phyloP scores from a whole-genome alignment of 2,113 vertebrate species.

The Myotis brandtii region DNA sequence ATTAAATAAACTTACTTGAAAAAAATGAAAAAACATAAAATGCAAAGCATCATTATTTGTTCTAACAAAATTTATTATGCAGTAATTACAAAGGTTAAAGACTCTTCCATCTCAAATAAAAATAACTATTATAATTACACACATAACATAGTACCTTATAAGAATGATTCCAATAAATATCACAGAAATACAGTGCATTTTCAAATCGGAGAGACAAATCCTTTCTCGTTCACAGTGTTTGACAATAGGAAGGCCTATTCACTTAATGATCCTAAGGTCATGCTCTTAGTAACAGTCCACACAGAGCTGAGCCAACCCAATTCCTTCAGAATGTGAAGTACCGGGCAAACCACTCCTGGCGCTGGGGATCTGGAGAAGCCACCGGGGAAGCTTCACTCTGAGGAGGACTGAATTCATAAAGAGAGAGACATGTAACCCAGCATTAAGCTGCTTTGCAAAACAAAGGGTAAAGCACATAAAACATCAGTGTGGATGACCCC shows the following conservation, averaged over 20 bases:
- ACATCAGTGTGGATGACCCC: constrained; percentile 48
- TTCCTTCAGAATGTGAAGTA: constrained; percentile 98
- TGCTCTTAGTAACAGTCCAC: constrained; percentile 90
- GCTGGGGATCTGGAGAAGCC: constrained; percentile 94
- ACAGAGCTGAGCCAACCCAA: constrained; percentile 80
- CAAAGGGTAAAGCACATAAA: constrained; percentile 53
- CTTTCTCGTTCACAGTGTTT: constrained; percentile 89
- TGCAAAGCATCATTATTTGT: constrained; percentile 85
- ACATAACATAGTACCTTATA: constrained; percentile 85
- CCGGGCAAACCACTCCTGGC: constrained; percentile 98
- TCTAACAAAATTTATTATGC: constrained; percentile 97
- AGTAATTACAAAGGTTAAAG: constrained; percentile 95
- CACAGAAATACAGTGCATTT: constrained; percentile 87
- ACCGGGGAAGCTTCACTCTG: constrained; percentile 93
- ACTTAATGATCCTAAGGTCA: constrained; percentile 87
- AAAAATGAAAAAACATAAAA: constrained; percentile 81
- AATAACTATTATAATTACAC: constrained; percentile 88
- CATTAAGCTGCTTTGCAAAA: constrained; percentile 57
- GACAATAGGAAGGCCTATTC: constrained; percentile 84
- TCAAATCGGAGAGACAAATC: constrained; percentile 85
- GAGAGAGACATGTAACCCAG: constrained; percentile 81
- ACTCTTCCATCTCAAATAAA: constrained; percentile 92
- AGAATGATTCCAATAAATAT: constrained; percentile 84
- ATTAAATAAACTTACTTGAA: constrained; percentile 76
- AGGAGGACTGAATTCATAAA: constrained; percentile 93